phyloP scores from a whole-genome alignment of 2,797 vertebrate genomes.

The Chelidonichthys spinosus region DNA sequence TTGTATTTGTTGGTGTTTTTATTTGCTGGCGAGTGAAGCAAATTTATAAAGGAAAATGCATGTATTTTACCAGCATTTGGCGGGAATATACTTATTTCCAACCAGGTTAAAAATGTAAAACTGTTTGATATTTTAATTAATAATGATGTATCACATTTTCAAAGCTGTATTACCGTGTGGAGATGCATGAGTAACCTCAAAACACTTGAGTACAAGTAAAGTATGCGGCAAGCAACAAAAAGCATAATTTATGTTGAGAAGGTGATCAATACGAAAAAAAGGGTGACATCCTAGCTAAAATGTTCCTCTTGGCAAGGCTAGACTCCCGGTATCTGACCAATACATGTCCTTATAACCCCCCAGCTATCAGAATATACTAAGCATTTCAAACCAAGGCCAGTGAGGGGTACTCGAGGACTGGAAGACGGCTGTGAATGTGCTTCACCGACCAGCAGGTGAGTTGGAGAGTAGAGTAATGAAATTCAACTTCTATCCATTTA shows the following conservation, averaged over 20 bases:
- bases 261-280: not conserved
- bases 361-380: not conserved
- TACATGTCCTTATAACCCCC: not conserved
- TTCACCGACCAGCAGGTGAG: conserved; percentile 2
- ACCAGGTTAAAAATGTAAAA: not conserved
- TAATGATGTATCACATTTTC: not conserved
- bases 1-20: no score
- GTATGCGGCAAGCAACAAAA: not conserved
- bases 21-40: no score
- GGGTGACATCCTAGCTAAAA: not conserved
- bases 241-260: not conserved
- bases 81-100: not conserved
- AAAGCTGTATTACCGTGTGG: not conserved
- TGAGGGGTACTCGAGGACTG: not conserved
- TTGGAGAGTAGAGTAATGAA: no score
- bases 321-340: not conserved
- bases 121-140: not conserved
- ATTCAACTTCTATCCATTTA: not conserved
- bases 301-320: not conserved
- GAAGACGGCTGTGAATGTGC: not conserved
- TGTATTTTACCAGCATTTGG: no score
- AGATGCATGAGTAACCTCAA: not conserved
- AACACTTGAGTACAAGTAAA: not conserved
- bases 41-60: no score
- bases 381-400: conserved; percentile 14